Percentiles rank a stretch among this genome's conserved stretches.
Conservation (phyloP, 2,888 invertebrate genomes). For the Celastrina argiolus region DNA sequence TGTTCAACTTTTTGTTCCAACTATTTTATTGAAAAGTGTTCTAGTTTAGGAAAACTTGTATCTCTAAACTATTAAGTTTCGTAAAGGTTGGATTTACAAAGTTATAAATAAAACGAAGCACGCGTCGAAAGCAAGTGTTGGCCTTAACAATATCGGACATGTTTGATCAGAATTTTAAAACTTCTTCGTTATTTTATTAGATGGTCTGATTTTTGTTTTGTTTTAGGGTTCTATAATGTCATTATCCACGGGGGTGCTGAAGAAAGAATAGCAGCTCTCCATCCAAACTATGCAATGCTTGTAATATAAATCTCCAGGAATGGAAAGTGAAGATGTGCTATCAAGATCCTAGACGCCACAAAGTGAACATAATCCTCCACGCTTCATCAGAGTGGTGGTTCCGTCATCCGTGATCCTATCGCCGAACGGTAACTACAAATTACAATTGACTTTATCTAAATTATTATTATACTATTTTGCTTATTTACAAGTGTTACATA, state of each 20-base stretch:
- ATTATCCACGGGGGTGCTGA: too few species aligned
- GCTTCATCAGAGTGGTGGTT: not conserved
- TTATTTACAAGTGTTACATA: not conserved
- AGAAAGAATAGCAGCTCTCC: too few species aligned
- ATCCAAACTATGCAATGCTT: too few species aligned
- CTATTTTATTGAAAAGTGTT: not conserved
- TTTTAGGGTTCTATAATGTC: too few species aligned
- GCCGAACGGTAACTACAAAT: not conserved
- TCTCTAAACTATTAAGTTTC: slow-evolving; percentile 23
- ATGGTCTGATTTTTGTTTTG: not conserved
- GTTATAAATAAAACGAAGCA: slow-evolving; percentile 38
- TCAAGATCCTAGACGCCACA: too few species aligned
- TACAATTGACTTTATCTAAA: not conserved
- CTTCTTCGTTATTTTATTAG: not conserved
- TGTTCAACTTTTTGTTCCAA: not conserved
- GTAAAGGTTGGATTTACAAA: slow-evolving; percentile 27
- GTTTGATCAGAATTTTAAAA: slow-evolving; percentile 4
- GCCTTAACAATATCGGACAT: slow-evolving; percentile 26
- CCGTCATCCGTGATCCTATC: not conserved
- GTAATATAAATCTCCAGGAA: too few species aligned
- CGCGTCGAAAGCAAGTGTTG: slow-evolving; percentile 39
- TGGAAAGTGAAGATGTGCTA: too few species aligned
- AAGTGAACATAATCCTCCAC: not conserved
- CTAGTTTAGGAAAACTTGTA: slow-evolving; percentile 3
- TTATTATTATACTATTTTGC: not conserved